Evolutionary conservation across 2,888 invertebrate species (phyloP).

Genomic region (Xestia xanthographa): DNA sequence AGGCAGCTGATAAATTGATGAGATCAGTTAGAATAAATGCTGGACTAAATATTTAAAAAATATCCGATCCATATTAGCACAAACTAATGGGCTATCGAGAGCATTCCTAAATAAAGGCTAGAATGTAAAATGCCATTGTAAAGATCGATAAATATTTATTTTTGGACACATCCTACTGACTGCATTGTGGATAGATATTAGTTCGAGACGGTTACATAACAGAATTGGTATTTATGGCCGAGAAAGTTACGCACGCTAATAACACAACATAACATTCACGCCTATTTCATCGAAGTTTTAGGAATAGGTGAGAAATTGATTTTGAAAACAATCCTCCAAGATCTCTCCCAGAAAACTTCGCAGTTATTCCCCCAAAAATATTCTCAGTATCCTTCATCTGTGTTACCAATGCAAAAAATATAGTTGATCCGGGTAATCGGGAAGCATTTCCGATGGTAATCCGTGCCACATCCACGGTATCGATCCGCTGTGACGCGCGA

Average conservation of each 20-base stretch:
- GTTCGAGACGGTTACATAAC: background rate
- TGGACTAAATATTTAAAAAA: background rate
- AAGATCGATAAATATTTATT: slow-evolving; percentile 28
- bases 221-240: background rate
- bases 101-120: background rate
- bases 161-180: background rate
- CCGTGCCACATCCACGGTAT: slow-evolving; percentile 70
- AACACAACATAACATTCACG: background rate
- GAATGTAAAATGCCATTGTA: background rate
- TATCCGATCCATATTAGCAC: background rate
- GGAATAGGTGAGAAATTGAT: background rate
- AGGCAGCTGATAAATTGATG: background rate
- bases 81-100: background rate
- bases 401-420: slow-evolving; percentile 38
- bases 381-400: background rate
- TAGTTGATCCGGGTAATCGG: slow-evolving; percentile 54
- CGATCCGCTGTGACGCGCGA: slow-evolving; percentile 73
- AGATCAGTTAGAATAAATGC: background rate
- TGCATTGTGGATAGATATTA: background rate
- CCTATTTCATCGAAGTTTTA: background rate
- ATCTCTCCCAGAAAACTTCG: background rate
- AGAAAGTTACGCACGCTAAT: background rate
- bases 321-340: background rate
- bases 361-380: background rate
- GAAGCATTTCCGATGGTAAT: slow-evolving; percentile 62